Percentiles rank a stretch among this genome's conserved stretches.
Evolutionary conservation across 2,888 invertebrate species (phyloP).

Genomic region (Nomada fabriciana): DNA sequence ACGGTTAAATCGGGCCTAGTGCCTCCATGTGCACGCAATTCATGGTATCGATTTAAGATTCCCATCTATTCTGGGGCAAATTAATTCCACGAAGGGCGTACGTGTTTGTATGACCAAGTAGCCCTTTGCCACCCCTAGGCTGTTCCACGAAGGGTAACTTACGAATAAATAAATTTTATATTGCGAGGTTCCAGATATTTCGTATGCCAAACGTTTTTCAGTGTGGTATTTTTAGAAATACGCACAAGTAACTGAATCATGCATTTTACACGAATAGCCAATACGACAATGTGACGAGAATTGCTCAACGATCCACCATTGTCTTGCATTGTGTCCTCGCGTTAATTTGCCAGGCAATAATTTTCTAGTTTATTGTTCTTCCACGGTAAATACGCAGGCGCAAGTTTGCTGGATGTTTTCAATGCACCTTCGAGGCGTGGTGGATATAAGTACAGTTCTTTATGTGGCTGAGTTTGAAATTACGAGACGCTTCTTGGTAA

Average conservation of each 20-base stretch:
- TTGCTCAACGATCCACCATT: slow-evolving; percentile 20
- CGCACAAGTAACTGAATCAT: no score
- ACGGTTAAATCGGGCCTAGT: not conserved
- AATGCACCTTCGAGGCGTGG: slow-evolving; percentile 2
- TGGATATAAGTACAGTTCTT: not conserved
- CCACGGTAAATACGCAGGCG: not conserved
- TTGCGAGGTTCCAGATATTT: not conserved
- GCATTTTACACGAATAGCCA: slow-evolving; percentile 15
- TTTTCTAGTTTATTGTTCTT: slow-evolving; percentile 22
- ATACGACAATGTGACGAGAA: not conserved
- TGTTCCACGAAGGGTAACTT: no score
- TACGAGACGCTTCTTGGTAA: slow-evolving; percentile 2
- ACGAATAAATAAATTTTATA: not conserved
- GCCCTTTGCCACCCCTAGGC: not conserved
- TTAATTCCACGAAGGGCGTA: slow-evolving; percentile 13
- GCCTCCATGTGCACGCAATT: not conserved
- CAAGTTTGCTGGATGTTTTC: not conserved
- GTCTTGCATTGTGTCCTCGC: slow-evolving; percentile 24
- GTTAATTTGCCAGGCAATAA: slow-evolving; percentile 39
- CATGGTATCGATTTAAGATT: slow-evolving; percentile 18
- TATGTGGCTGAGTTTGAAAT: not conserved
- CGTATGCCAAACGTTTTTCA: no score
- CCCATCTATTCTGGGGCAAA: not conserved
- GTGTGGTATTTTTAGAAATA: no score
- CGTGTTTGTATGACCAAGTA: not conserved